Evolutionary conservation across 2,797 vertebrate genomes (phyloP).

Genomic region (Helicolenus hilgendorfi): DNA sequence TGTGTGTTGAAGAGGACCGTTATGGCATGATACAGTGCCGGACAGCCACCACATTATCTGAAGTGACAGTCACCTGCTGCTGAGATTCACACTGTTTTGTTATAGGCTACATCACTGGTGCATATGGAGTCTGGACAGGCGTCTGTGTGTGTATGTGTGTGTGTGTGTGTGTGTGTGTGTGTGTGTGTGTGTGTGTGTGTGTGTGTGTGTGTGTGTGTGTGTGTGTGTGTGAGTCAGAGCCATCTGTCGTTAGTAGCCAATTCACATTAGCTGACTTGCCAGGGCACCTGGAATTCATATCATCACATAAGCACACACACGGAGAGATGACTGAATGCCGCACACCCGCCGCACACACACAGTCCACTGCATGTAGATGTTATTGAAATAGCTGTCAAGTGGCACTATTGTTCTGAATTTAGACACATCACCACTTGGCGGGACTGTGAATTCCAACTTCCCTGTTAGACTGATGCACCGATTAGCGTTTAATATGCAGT

Average conservation of each 20-base stretch:
- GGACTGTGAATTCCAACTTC: slow-evolving; percentile 19
- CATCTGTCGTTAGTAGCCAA: slow-evolving; percentile 40
- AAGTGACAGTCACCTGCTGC: slow-evolving; percentile 75
- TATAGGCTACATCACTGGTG: neutral
- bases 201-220: neutral
- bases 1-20: slow-evolving; percentile 26
- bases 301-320: neutral
- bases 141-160: neutral
- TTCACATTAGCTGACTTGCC: slow-evolving; percentile 31
- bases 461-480: slow-evolving; percentile 36
- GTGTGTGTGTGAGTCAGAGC: neutral
- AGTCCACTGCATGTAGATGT: slow-evolving; percentile 4
- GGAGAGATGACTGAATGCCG: neutral
- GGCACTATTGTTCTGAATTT: slow-evolving; percentile 51
- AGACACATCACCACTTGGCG: slow-evolving; percentile 7
- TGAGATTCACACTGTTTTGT: slow-evolving; percentile 22
- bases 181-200: neutral
- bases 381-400: slow-evolving; percentile 52
- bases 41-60: slow-evolving; percentile 53
- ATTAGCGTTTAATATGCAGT: slow-evolving; percentile 36
- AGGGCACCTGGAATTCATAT: slow-evolving; percentile 58
- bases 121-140: neutral
- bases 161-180: neutral
- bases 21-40: slow-evolving; percentile 63
- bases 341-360: neutral